Percentiles rank a stretch among this genome's conserved stretches.
Evolutionary conservation across 2,113 vertebrate genomes (phyloP).

Genomic region (Toxostoma redivivum): DNA sequence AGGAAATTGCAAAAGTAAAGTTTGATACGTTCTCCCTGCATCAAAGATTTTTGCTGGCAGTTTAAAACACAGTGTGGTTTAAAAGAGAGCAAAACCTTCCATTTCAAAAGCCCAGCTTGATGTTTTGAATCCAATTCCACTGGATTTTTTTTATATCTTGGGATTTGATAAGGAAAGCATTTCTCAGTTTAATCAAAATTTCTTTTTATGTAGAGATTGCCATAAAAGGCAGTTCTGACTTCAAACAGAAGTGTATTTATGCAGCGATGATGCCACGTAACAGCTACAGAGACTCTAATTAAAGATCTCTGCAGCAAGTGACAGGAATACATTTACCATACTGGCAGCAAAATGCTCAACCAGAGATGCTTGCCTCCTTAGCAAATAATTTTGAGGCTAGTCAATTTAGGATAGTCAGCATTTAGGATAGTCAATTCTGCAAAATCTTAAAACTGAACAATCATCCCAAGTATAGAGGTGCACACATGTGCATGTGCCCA

Average conservation of each 20-base stretch:
- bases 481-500: background rate
- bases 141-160: background rate
- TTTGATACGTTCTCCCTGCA: background rate
- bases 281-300: background rate
- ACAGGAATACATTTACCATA: background rate
- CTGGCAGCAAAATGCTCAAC: background rate
- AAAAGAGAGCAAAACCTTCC: background rate
- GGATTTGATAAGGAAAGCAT: background rate
- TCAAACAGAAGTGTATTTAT: background rate
- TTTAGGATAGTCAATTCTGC: background rate
- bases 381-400: background rate
- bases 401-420: background rate
- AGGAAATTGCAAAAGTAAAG: conserved; percentile 8
- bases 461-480: background rate
- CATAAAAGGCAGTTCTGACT: background rate
- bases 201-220: background rate
- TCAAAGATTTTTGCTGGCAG: background rate
- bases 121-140: background rate
- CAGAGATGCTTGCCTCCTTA: background rate
- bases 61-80: background rate
- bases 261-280: background rate
- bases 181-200: background rate
- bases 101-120: background rate
- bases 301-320: background rate
- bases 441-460: background rate